These are phyloP conservation scores for Nyleta sp. DNA, from an alignment of 2,888 invertebrate genomes.

Conservation along the genomic window DNA sequence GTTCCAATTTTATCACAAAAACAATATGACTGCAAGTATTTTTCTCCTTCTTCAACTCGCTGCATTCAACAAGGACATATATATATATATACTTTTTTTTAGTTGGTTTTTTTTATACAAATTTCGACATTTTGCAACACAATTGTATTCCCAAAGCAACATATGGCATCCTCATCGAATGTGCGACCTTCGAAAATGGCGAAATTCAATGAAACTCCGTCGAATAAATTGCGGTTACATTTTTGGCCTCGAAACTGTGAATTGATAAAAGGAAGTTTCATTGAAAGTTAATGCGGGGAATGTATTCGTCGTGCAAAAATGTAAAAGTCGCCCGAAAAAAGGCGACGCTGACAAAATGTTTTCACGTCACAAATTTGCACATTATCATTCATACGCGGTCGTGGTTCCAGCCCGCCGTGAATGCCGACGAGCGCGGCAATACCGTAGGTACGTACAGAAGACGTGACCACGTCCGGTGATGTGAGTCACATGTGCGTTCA, in stretches of 20 bases:
- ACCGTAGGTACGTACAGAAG: constrained; percentile 40
- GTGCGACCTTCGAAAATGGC: not conserved
- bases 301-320: constrained; percentile 36
- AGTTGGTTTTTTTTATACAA: too few species aligned
- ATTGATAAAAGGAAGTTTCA: constrained; percentile 43
- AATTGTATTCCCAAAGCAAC: too few species aligned
- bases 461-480: constrained; percentile 61
- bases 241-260: constrained; percentile 13
- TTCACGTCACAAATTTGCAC: constrained; percentile 59
- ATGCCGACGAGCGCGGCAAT: constrained; percentile 48
- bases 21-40: too few species aligned
- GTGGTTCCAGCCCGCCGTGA: constrained; percentile 38
- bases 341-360: constrained; percentile 50
- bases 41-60: not conserved
- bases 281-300: constrained; percentile 51
- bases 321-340: constrained; percentile 53
- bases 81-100: too few species aligned
- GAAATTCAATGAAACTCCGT: constrained; percentile 7
- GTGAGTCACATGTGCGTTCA: constrained; percentile 54
- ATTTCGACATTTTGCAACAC: too few species aligned
- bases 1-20: too few species aligned
- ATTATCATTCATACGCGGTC: constrained; percentile 63
- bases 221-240: constrained; percentile 13
- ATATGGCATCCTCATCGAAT: too few species aligned
- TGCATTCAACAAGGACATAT: not conserved